Conservation (phyloP, 2,113 vertebrate genomes). For the Pelecanus crispus region DNA sequence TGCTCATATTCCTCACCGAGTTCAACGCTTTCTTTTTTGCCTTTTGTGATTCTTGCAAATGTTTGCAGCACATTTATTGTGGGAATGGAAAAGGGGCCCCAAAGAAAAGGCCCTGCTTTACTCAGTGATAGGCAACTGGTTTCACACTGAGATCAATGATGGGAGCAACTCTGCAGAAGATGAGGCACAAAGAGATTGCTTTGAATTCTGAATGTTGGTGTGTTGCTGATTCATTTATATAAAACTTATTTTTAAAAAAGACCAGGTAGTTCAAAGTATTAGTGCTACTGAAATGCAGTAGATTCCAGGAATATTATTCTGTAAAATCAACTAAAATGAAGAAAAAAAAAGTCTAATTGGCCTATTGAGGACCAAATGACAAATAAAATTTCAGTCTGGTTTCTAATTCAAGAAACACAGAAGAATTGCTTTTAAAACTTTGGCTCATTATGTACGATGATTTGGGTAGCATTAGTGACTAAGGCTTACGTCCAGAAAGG, state of each 20-base stretch:
- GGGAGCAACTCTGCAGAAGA: background rate
- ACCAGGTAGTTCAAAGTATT: background rate
- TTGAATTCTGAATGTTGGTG: background rate
- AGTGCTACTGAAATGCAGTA: background rate
- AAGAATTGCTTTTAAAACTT: background rate
- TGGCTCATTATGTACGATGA: accelerated
- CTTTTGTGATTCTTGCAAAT: background rate
- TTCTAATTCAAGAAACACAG: background rate
- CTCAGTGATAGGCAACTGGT: background rate
- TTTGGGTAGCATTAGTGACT: background rate
- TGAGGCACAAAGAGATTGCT: background rate
- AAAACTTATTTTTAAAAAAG: background rate
- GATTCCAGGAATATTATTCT: background rate
- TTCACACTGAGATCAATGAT: background rate
- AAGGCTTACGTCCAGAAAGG: background rate
- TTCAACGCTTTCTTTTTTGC: background rate
- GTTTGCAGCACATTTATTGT: background rate
- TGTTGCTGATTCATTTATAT: background rate
- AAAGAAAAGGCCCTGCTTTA: background rate
- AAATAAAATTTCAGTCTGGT: background rate
- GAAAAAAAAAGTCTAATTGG: background rate
- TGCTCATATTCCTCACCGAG: background rate
- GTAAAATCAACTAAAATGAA: background rate
- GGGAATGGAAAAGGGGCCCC: background rate
- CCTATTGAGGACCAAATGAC: background rate